Percentiles rank a stretch among this genome's conserved stretches.
phyloP scores from a whole-genome alignment of 2,888 invertebrate species.

The Lasioglossum morio region DNA sequence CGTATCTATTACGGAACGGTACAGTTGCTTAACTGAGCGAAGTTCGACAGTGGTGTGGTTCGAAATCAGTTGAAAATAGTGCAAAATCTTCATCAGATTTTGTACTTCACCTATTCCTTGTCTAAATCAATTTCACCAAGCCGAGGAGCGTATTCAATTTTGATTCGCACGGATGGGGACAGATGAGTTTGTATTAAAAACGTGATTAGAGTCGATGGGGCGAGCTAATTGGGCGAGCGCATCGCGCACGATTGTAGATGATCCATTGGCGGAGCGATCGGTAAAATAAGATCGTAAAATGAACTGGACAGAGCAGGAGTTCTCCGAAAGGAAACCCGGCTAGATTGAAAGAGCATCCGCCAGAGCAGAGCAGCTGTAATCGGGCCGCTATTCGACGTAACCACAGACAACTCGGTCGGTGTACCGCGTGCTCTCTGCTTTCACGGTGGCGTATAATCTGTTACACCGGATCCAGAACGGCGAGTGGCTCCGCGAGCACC shows the following conservation, averaged over 20 bases:
- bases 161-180: not conserved
- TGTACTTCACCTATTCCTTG: no score
- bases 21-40: no score
- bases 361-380: slow-evolving; percentile 3
- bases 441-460: slow-evolving; percentile 39
- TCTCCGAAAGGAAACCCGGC: slow-evolving; percentile 15
- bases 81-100: no score
- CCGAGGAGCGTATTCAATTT: not conserved
- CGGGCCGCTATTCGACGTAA: slow-evolving; percentile 17
- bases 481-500: slow-evolving; percentile 4
- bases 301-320: not conserved
- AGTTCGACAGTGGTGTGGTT: no score
- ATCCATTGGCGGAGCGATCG: not conserved
- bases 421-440: slow-evolving; percentile 13
- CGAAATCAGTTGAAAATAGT: no score
- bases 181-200: not conserved
- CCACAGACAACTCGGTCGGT: slow-evolving; percentile 19
- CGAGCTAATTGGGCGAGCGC: not conserved
- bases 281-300: not conserved
- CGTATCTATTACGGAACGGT: no score
- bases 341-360: slow-evolving; percentile 13
- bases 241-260: not conserved
- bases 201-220: not conserved
- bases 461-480: slow-evolving; percentile 29
- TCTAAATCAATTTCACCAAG: no score